Conservation (phyloP, 2,113 vertebrate genomes). For the Hystrix cristata region DNA sequence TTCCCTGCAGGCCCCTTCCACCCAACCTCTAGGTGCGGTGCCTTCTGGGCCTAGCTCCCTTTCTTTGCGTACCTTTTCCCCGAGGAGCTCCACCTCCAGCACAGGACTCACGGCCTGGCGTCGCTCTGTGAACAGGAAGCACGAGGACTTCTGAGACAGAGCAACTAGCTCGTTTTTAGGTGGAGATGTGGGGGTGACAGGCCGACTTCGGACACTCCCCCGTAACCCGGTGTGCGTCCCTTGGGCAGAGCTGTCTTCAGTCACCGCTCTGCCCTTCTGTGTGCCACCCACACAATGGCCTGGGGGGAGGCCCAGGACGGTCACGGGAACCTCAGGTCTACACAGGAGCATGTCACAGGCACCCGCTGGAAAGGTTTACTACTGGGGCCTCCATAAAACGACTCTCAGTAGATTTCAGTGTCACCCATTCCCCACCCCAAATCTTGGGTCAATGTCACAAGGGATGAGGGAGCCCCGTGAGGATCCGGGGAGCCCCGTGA, state of each 20-base stretch:
- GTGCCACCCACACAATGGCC: background rate
- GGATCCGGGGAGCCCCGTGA: background rate
- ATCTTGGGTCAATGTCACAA: background rate
- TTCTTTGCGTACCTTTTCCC: slow-evolving; percentile 82
- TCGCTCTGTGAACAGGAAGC: slow-evolving; percentile 36
- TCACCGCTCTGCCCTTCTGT: background rate
- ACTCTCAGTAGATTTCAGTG: background rate
- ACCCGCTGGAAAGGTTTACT: background rate
- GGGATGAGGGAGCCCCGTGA: background rate
- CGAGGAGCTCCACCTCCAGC: slow-evolving; percentile 83
- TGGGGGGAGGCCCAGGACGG: background rate
- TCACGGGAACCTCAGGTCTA: background rate
- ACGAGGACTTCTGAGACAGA: slow-evolving; percentile 17
- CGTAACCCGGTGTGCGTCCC: background rate
- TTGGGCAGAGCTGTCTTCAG: background rate
- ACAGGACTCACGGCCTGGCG: slow-evolving; percentile 29
- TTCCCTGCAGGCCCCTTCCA: background rate
- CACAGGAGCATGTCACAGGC: background rate
- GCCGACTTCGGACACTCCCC: background rate
- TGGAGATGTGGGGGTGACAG: background rate
- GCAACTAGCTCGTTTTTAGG: background rate
- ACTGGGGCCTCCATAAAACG: background rate
- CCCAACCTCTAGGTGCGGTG: background rate
- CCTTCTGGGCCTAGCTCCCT: background rate
- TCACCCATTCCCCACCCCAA: background rate